Conservation (phyloP, 2,888 invertebrate species). For the Ditula angustiorana region DNA sequence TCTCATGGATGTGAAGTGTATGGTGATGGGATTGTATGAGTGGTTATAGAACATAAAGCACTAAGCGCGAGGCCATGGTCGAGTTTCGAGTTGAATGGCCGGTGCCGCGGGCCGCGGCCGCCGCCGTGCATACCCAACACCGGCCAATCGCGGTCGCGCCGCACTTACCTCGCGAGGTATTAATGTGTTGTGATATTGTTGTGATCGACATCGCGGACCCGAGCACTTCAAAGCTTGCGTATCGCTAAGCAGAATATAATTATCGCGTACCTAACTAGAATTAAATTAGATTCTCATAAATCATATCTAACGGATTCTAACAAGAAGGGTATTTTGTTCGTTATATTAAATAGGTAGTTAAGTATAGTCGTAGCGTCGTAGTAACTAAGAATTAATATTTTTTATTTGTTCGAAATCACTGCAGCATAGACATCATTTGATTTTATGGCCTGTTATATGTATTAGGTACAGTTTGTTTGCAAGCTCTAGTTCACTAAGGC, state of each 20-base stretch:
- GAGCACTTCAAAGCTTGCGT: conserved; percentile 23
- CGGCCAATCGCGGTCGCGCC: conserved; percentile 60
- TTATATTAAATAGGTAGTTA: no score
- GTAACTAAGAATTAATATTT: no score
- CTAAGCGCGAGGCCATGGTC: conserved; percentile 59
- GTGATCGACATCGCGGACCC: conserved; percentile 71
- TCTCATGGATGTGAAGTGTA: conserved; percentile 41
- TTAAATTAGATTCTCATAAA: neutral
- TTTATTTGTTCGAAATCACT: no score
- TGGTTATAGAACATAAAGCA: conserved; percentile 36
- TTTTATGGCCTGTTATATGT: neutral
- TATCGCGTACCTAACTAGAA: neutral
- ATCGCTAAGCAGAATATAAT: neutral
- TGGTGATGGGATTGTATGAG: conserved; percentile 38
- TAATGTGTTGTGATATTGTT: conserved; percentile 73
- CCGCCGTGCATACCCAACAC: conserved; percentile 45
- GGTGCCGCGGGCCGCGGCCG: conserved; percentile 53
- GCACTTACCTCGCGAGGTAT: conserved; percentile 75
- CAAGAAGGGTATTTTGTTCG: no score
- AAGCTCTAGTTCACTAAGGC: no score
- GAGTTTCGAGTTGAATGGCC: conserved; percentile 83
- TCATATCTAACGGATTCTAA: neutral
- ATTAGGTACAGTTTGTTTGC: no score
- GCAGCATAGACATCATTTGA: no score
- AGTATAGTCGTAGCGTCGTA: no score